Percentiles rank a stretch among this genome's conserved stretches.
phyloP scores from a whole-genome alignment of 2,888 invertebrate species.

The Pheosia tremula region DNA sequence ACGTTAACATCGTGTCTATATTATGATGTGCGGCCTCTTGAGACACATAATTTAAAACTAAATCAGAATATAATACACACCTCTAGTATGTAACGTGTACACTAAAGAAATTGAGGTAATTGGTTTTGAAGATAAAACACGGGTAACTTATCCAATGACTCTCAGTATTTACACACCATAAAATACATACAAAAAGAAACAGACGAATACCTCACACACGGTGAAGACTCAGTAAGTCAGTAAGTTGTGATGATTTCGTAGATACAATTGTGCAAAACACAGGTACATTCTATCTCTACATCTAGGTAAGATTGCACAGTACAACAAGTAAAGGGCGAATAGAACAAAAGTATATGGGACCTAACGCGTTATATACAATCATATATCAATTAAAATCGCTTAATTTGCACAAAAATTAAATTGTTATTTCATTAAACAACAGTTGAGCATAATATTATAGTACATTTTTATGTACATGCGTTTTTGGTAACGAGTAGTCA shows the following conservation, averaged over 20 bases:
- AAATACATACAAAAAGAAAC: constrained; percentile 44
- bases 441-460: constrained; percentile 58
- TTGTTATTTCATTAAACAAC: constrained; percentile 31
- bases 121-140: constrained; percentile 78
- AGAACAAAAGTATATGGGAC: constrained; percentile 40
- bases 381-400: constrained; percentile 39
- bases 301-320: constrained; percentile 67
- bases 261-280: constrained; percentile 49
- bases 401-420: constrained; percentile 37
- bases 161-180: constrained; percentile 74
- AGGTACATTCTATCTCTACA: constrained; percentile 60
- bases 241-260: constrained; percentile 46
- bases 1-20: constrained; percentile 52
- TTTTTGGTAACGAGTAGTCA: constrained; percentile 68
- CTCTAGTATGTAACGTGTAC: constrained; percentile 68
- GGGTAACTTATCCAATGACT: constrained; percentile 83
- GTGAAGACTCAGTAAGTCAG: constrained; percentile 20
- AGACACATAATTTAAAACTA: constrained; percentile 74
- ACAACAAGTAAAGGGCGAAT: constrained; percentile 41
- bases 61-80: constrained; percentile 69
- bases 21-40: constrained; percentile 62
- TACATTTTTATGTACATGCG: constrained; percentile 56
- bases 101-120: constrained; percentile 84
- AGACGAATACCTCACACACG: constrained; percentile 37
- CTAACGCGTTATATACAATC: constrained; percentile 54